Evolutionary conservation across 2,113 vertebrate species (phyloP), one percentile per base, ranked within the genome.

Genomic region (Neolamprologus caudopunctatus): DNA sequence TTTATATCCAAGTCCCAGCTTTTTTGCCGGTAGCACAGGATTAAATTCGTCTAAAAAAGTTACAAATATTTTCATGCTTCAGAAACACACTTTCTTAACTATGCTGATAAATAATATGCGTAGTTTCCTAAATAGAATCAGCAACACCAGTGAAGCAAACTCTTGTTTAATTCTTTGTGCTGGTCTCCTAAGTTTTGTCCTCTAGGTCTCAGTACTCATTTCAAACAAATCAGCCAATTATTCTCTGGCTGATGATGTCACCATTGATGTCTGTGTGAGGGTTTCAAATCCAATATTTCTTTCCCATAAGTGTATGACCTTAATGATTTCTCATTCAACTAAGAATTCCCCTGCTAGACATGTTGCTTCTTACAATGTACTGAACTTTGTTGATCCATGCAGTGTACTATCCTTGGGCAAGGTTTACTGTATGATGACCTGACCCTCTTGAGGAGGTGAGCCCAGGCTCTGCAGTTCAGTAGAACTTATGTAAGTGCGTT

Each of bases 191-290:
- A 73, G 40, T 47, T 19, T 75, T 75, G 71, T 47, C 42, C 71
- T 21, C 19, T 3, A 10, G 31, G 19, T 84, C 75, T 86, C 14
- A 0, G 28, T 3, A 10, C 45, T 75, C 26, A 35, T 40, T 75
- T 53, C 53, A 87, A 71, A 17, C 28, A 66, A 87, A 81, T 81
- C 82, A 87, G 63, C 8, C 75, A 9, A 37, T 81, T 85, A 42
- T 68, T 82, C 16, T 57, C 16, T 51, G 78, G 37, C 35, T 28
- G 71, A 2, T 7, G 6, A 17, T 75, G 71, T 75, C 40, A 13
- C n/a, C 12, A 42, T 9, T 57, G 33, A 63, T 19, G 47, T 50
- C 17, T 53, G 1, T n/a, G 28, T 5, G 9, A 14, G 2, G 9
- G 31, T 75, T 63, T 35, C 11, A 12, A 79, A 75, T 31, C 11